Base-by-base conservation (phyloP, 2,113 vertebrate genomes). In the Acanthisitta chloris region DNA sequence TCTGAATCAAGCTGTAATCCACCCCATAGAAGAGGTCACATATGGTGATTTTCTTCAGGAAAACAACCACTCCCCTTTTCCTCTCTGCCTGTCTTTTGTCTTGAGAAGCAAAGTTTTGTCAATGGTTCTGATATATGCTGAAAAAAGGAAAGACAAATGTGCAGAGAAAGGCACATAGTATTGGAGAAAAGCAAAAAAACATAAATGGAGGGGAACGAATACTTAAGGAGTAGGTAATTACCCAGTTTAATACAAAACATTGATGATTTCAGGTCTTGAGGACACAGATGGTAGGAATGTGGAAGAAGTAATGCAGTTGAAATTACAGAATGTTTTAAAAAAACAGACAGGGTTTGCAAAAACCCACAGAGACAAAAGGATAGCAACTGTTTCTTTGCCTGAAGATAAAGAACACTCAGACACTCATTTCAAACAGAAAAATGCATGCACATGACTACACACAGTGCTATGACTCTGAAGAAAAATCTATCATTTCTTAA, bases 341-440 rank as follows among this genome's bases (percentile, higher is more conserved):
- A 86, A 74, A 4, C 10, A 79, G 51, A 54, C 25, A 80, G 8
- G 25, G 52, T 52, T 95, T 94, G 78, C 58, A 93, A 93, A 96
- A 96, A n/a, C 61, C 2, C 28, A 67, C 40, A 91, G 58, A 87
- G 70, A 90, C 66, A 81, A 93, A 36, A 84, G 58, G 29, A 82
- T 23, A 92, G 67, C 54, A 81, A 91, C 46, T 48, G 49, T 29
- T 96, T 62, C 81, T 86, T 82, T 94, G 90, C 71, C 81, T 93
- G 67, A 90, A 91, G 89, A 89, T 91, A 79, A 89, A 33, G 42
- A 95, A 80, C 40, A 70, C 17, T 86, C 28, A 67, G 9, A 74
- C 17, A 31, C 57, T 90, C 67, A 65, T 72, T n/a, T 87, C 48
- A 88, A 92, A 85, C 42, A 77, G 62, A 76, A 89, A 74, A 96